phyloP scores from a whole-genome alignment of 2,888 invertebrate species.

The Thalpophila matura region DNA sequence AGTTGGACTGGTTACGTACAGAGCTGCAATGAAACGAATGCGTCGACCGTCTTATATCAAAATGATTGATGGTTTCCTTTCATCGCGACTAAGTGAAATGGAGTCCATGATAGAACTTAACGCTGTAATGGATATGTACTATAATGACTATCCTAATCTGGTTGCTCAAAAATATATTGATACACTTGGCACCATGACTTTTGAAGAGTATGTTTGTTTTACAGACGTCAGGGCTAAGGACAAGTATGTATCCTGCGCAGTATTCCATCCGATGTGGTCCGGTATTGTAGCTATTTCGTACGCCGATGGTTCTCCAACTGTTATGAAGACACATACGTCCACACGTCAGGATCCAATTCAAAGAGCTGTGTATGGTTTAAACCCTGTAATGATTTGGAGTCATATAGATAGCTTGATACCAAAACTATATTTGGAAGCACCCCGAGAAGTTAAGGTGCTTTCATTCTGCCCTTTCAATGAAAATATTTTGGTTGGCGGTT shows the following conservation, averaged over 20 bases:
- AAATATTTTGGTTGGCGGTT: conserved; percentile 93
- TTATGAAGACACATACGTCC: conserved; percentile 78
- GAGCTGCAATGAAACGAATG: conserved; percentile 76
- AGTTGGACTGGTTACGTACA: conserved; percentile 76
- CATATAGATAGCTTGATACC: conserved; percentile 93
- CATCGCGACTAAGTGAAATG: conserved; percentile 72
- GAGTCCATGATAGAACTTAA: conserved; percentile 84
- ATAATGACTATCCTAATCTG: conserved; percentile 91
- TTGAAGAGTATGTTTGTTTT: conserved; percentile 92
- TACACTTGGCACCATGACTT: conserved; percentile 79
- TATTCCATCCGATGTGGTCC: conserved; percentile 94
- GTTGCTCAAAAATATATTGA: conserved; percentile 76
- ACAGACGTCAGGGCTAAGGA: conserved; percentile 92
- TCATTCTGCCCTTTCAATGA: conserved; percentile 93
- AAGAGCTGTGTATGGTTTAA: conserved; percentile 91
- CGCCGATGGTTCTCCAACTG: conserved; percentile 89
- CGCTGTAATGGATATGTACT: conserved; percentile 91
- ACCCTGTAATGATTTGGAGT: conserved; percentile 94
- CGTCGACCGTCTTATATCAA: conserved; percentile 83
- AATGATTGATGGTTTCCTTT: conserved; percentile 77
- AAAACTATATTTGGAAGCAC: conserved; percentile 93
- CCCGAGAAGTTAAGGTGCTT: conserved; percentile 92
- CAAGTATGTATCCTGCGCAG: conserved; percentile 92
- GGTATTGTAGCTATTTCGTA: conserved; percentile 93
- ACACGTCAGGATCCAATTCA: conserved; percentile 86